Base-by-base conservation (phyloP, 2,113 vertebrate genomes). In the Eulemur macaco region DNA sequence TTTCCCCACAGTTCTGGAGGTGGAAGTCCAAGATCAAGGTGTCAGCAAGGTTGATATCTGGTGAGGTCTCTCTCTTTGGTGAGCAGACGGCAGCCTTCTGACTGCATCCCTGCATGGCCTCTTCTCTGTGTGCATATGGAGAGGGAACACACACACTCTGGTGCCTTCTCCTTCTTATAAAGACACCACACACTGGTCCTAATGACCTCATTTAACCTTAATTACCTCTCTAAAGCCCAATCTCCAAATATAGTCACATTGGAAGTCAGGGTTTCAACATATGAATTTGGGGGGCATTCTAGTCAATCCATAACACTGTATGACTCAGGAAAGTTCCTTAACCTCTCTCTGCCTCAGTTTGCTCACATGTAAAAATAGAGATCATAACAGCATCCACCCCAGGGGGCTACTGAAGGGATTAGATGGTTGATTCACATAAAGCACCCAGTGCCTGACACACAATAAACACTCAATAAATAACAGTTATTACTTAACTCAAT, bases 101-200 rank as follows among this genome's bases (percentile, higher is more conserved):
- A 7, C 42, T 74, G 27, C 29, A 25, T 74, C 73, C 34, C 50
- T 37, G 8, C 3, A 0, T 3, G 6, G 39, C 85, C 29, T 39
- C 3, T 63, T 15, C 71, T 31, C n/a, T 27, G 18, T 29, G 63
- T 4, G 60, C 50, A 39, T 3, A 18, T 0, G 9, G 31, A 91
- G 39, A 34, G 21, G 20, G 37, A 14, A 7, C 8, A 8, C 4
- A 6, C 25, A 1, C 0, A 0, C 11, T 31, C 94, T 15, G 37
- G 4, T 58, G 34, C 54, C 58, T 37, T 89, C 56, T 39, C 50
- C 64, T 77, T 56, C 82, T 37, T 27, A 12, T 3, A 42, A 60
- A 25, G 63, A 23, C 42, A 31, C 66, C 56, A 25, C 54, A 23
- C n/a, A 37, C 66, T 39, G 8, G 54, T 64, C 47, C 34, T 69